Conservation (phyloP, 2,113 vertebrate genomes). For the Sylvietta virens region DNA sequence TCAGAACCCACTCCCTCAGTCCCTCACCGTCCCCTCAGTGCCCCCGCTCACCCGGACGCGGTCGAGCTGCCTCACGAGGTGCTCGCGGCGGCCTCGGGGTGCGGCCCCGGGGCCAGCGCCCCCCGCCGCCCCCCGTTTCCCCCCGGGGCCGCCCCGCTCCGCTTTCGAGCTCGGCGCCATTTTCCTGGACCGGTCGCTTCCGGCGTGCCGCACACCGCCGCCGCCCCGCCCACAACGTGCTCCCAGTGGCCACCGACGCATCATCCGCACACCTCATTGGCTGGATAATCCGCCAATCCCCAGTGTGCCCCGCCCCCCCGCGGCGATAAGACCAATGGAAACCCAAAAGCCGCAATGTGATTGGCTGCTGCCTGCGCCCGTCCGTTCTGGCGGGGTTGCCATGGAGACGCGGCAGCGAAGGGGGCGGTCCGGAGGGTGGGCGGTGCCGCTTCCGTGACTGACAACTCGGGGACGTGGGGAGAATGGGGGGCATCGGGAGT, state of each 20-base stretch:
- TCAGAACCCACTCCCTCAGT: not conserved
- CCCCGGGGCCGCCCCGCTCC: not conserved
- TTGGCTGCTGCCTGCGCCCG: not conserved
- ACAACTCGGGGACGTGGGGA: not conserved
- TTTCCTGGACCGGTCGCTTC: not conserved
- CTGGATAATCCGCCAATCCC: rapidly evolving
- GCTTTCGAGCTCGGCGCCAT: not conserved
- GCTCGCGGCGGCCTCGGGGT: not conserved
- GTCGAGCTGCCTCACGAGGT: not conserved
- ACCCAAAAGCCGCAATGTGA: rapidly evolving
- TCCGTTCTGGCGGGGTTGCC: not conserved
- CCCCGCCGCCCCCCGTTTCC: not conserved
- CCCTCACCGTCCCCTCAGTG: not conserved
- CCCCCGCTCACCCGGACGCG: not conserved
- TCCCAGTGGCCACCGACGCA: not conserved
- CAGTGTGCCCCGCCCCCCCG: rapidly evolving
- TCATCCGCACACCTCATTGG: not conserved
- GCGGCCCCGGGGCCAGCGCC: not conserved
- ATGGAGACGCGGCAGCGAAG: not conserved
- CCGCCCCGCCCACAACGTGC: not conserved
- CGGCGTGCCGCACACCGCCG: not conserved
- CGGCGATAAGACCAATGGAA: rapidly evolving
- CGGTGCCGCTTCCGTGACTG: not conserved
- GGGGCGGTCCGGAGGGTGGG: rapidly evolving
- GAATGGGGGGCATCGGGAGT: not conserved